Evolutionary conservation across 1,140 invertebrate species (phyloP), one percentile per base, ranked within the genome.

Genomic region (Adoxophyes honmai): DNA sequence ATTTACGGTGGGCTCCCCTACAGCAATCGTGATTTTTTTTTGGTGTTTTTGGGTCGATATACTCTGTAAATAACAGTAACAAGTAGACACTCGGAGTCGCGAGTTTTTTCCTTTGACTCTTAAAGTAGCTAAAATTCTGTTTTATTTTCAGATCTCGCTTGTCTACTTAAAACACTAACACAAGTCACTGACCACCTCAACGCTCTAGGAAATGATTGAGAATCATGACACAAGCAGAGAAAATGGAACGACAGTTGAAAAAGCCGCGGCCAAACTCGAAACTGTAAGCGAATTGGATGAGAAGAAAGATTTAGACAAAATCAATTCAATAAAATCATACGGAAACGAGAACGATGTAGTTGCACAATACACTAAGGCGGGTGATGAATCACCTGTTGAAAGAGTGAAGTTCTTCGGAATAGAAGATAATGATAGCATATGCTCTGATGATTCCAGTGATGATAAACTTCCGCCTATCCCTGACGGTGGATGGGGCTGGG

Each of bases 401-500:
- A 82, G 89, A 38, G 89, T 90, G 11, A 90, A 89, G 61, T 90
- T 90, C 56, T 72, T 89, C 58, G 89, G 89, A 5, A 57, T 90
- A n/a, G 85, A 86, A 10, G 90, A 91, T 56, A 76, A 68, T 16
- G 90, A 91, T 52, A 90, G 89, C 62, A 90, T 90, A 44, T 81
- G 90, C 34, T 90, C 89, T 0, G 86, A 77, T 11, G 84, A 75
- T 8, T 80, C 81, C 0, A 75, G 83, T 3, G 55, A 73, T 42
- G 82, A 90, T 54, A 66, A 69, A 8, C 64, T 86, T 16, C 90
- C 92, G 0, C 91, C 92, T 51, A 91, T 94, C 34, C 94, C 94
- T 0, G 94, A 94, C 61, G 94, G 94, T 10, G 93, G 93, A 34
- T 96, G 93, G 93, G 96, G 97, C 0, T 98, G 97, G 97, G 93